Evolutionary conservation across 2,888 invertebrate genomes (phyloP), one percentile per base, ranked within the genome.

Genomic region (Antheraea assamensis): DNA sequence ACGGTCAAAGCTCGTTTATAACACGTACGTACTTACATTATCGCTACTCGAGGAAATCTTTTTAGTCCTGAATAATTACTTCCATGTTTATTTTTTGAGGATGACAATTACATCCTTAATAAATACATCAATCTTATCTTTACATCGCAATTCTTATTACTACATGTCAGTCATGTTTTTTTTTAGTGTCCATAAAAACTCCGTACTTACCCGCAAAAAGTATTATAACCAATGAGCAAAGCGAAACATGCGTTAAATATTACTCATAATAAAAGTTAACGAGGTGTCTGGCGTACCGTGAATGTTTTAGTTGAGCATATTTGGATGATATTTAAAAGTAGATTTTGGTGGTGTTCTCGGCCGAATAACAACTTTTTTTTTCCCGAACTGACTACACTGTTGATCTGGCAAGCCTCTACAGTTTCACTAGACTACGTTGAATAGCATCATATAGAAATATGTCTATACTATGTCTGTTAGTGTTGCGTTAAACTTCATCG

Each of bases 81-180:
- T 35, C 35, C 21, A 52, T 71, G 24, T 71, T 71, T 17, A 49
- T 71, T 71, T 71, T 30, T 27, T 30, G 10, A 52, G 3, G 10
- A n/a, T 71, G 1, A 5, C 31, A 71, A 52, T 30, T 42, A 30
- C 30, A 27, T 55, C 27, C 30, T 15, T 5, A 31, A 55, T 31
- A n/a, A 52, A 58, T 31, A 71, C 52, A 58, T 31, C n/a, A 49
- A 71, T 73, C 78, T 74, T 52, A 74, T 76, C 77, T 75, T 78
- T 73, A 76, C 78, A 78, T 76, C 74, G 79, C 79, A 77, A 80
- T 83, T 83, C 80, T 82, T 81, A 81, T 80, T 79, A 81, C 76
- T 79, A 78, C 73, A 64, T 47, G 72, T 75, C 71, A 75, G 75
- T 74, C 78, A 79, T 77, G 74, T 74, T 78, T 74, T 74, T 78